Conservation (phyloP, 2,797 vertebrate genomes). For the Arrhamphus sclerolepis region DNA sequence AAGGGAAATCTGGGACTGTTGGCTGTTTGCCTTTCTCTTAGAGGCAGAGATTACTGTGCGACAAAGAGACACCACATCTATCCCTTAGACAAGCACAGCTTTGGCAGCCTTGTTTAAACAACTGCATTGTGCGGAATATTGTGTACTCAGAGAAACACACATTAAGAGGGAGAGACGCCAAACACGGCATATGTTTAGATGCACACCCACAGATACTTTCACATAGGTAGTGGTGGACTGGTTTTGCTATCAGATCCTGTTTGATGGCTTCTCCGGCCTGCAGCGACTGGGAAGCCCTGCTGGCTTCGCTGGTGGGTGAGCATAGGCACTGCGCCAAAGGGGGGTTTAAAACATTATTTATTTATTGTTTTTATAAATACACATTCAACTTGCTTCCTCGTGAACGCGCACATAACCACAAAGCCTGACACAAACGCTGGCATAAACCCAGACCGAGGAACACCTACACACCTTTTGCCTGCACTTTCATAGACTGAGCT, state of each 20-base stretch:
- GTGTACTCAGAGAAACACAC: constrained; percentile 15
- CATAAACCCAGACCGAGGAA: constrained; percentile 25
- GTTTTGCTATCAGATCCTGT: constrained; percentile 58
- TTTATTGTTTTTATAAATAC: constrained; percentile 17
- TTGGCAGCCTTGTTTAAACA: constrained; percentile 53
- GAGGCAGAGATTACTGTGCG: constrained; percentile 25
- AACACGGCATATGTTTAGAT: constrained; percentile 17
- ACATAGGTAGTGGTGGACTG: constrained; percentile 34
- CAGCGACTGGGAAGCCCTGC: constrained; percentile 5
- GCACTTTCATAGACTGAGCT: constrained; percentile 50
- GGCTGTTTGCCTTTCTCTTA: constrained; percentile 19
- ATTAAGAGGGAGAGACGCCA: constrained; percentile 26
- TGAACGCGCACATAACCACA: constrained; percentile 3
- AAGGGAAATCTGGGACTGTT: constrained; percentile 14
- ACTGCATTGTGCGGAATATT: constrained; percentile 24
- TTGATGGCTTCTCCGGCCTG: constrained; percentile 32
- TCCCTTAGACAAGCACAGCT: constrained; percentile 42
- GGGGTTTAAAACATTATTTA: too few relatives aligned
- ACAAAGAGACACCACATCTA: constrained; percentile 46
- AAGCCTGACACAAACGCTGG: too few relatives aligned
- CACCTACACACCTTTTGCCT: constrained; percentile 38
- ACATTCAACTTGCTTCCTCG: neutral
- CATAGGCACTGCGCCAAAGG: constrained; percentile 5
- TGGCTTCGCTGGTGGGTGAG: neutral
- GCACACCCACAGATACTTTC: constrained; percentile 18